A percentile compares a stretch with the other conserved stretches of the same genome.
Evolutionary conservation across 2,797 vertebrate species (phyloP).

Genomic region (Scolopax bukidnonensis): DNA sequence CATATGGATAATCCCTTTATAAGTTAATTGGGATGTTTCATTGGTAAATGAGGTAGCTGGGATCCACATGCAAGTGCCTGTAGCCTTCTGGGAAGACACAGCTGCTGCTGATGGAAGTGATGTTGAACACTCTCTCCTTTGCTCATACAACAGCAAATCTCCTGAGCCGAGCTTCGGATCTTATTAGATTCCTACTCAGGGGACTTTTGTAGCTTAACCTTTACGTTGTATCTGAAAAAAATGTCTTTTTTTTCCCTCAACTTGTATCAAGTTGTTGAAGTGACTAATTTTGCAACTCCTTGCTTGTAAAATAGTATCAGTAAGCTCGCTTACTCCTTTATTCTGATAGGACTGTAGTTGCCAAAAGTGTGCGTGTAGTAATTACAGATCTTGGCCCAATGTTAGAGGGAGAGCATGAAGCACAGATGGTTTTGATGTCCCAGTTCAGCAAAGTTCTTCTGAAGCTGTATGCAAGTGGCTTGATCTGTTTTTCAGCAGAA

Average conservation of each 20-base stretch:
- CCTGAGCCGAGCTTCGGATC: not conserved
- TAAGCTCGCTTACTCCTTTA: not conserved
- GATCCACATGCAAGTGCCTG: not conserved
- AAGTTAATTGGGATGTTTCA: not conserved
- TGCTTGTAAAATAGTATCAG: not conserved
- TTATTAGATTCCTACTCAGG: not conserved
- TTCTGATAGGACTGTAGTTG: not conserved
- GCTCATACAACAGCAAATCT: not conserved
- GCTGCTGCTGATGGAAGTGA: not conserved
- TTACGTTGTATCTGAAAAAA: not conserved
- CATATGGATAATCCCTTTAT: not conserved
- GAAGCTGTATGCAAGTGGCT: not conserved
- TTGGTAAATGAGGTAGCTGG: not conserved
- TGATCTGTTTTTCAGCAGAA: not conserved
- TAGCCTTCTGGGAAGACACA: not conserved
- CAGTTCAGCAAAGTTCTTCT: not conserved
- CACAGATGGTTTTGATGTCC: not conserved
- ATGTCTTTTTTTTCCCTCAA: not conserved
- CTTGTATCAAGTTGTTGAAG: not conserved
- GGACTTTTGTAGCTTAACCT: not conserved
- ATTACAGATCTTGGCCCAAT: fast-evolving
- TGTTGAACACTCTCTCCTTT: not conserved
- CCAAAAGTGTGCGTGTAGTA: not conserved
- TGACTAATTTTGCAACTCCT: not conserved
- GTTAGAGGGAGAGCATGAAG: not conserved